These are phyloP conservation scores for Ateles fusciceps DNA, from an alignment of 2,797 vertebrate genomes.

Conservation along the genomic window DNA sequence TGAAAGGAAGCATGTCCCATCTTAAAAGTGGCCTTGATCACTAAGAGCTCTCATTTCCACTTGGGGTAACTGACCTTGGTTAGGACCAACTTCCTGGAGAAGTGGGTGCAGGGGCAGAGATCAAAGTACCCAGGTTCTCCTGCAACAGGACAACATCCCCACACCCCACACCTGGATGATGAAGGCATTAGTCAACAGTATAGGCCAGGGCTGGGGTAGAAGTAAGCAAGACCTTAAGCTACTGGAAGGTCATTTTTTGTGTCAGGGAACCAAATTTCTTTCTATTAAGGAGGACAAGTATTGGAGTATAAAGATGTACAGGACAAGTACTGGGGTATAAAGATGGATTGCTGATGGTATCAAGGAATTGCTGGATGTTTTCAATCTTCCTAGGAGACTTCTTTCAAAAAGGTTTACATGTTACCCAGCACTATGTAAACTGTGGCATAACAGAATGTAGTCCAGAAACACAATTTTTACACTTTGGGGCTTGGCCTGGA, in stretches of 20 bases:
- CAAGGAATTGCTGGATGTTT: background rate
- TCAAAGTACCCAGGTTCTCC: conserved; percentile 29
- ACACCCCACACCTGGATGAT: background rate
- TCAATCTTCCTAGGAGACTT: background rate
- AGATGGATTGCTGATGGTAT: background rate
- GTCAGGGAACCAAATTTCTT: background rate
- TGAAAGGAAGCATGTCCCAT: conserved; percentile 11
- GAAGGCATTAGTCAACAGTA: background rate
- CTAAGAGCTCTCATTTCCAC: conserved; percentile 33
- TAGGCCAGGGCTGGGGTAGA: background rate
- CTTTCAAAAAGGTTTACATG: conserved; percentile 24
- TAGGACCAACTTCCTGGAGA: conserved; percentile 8
- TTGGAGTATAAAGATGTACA: background rate
- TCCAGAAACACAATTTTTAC: background rate
- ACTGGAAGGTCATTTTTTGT: background rate
- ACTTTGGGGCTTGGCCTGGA: background rate
- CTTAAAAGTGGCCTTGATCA: conserved; percentile 51
- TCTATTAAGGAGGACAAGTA: background rate
- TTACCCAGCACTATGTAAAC: background rate
- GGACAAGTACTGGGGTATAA: background rate
- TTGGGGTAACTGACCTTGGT: background rate
- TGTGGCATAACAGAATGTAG: background rate
- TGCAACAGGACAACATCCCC: background rate
- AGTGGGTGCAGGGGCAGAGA: background rate
- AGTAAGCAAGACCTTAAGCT: background rate